Percentiles rank a stretch among this genome's conserved stretches.
These are phyloP conservation scores for Acronicta leporina DNA, from an alignment of 2,888 invertebrate genomes.

Conservation along the genomic window DNA sequence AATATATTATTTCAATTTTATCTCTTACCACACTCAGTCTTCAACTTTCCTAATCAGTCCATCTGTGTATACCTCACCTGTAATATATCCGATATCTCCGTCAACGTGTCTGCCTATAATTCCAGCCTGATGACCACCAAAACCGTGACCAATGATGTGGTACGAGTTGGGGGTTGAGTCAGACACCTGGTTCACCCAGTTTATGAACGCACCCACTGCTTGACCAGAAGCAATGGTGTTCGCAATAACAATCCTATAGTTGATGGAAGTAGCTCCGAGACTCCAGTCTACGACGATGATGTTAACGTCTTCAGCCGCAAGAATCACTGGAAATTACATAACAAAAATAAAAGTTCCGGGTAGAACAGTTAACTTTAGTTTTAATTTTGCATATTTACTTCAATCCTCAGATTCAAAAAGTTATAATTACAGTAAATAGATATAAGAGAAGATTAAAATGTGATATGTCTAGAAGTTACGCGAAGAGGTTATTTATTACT, in stretches of 20 bases:
- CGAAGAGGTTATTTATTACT: no score
- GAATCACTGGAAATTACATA: constrained; percentile 62
- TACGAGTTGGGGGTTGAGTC: constrained; percentile 63
- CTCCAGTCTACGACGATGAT: constrained; percentile 80
- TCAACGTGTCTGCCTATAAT: constrained; percentile 70
- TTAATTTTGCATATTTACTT: no score
- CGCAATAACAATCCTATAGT: constrained; percentile 63
- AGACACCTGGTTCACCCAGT: constrained; percentile 69
- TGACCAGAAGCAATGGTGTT: constrained; percentile 70
- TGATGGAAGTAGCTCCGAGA: constrained; percentile 64
- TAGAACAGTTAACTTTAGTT: no score
- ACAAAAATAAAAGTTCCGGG: no score
- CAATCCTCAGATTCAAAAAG: no score
- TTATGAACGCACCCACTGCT: constrained; percentile 71
- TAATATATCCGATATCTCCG: constrained; percentile 71
- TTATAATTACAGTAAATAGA: no score
- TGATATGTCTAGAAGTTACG: no score
- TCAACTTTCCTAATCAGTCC: background rate
- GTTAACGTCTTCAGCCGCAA: constrained; percentile 74
- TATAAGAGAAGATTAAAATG: no score
- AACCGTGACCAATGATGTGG: constrained; percentile 75
- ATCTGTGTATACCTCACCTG: constrained; percentile 61
- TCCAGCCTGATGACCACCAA: constrained; percentile 77
- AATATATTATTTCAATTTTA: no score
- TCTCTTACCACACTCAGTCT: background rate